phyloP scores from a whole-genome alignment of 2,888 invertebrate species.

The Zelleria hepariella region DNA sequence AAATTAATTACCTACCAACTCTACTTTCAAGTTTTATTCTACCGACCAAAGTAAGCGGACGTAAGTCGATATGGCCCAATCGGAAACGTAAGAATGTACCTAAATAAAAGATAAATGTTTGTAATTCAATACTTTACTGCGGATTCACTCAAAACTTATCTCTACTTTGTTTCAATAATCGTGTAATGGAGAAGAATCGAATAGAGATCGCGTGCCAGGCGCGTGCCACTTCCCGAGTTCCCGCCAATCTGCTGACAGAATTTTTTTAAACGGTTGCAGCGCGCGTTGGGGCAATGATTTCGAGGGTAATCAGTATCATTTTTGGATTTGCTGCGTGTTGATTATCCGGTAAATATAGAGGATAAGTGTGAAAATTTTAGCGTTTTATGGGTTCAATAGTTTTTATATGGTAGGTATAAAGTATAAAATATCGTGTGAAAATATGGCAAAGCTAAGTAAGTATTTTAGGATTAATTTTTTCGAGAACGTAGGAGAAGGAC shows the following conservation, averaged over 20 bases:
- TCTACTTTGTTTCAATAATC: constrained; percentile 43
- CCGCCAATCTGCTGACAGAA: constrained; percentile 23
- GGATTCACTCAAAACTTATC: constrained; percentile 50
- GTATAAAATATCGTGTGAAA: constrained; percentile 15
- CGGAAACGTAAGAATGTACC: too few relatives aligned
- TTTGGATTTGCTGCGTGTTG: constrained; percentile 15
- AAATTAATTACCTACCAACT: too few relatives aligned
- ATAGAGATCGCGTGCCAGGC: constrained; percentile 41
- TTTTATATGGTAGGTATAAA: constrained; percentile 17
- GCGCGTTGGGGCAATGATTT: constrained; percentile 13
- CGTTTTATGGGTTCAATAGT: not conserved
- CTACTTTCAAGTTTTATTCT: constrained; percentile 14
- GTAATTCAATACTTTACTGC: constrained; percentile 59
- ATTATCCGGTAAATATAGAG: not conserved
- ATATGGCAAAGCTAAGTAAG: not conserved
- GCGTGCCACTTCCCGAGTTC: constrained; percentile 58
- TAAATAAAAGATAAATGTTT: constrained; percentile 58
- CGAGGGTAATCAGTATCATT: constrained; percentile 36
- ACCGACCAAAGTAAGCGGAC: constrained; percentile 26
- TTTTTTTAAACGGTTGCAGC: constrained; percentile 20
- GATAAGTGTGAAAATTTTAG: not conserved
- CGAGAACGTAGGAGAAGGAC: too few relatives aligned
- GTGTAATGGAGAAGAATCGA: constrained; percentile 23
- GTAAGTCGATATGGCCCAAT: constrained; percentile 60
- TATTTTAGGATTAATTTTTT: too few relatives aligned